These are phyloP conservation scores for Myotis findleyi DNA, from an alignment of 2,797 vertebrate genomes.

Conservation along the genomic window DNA sequence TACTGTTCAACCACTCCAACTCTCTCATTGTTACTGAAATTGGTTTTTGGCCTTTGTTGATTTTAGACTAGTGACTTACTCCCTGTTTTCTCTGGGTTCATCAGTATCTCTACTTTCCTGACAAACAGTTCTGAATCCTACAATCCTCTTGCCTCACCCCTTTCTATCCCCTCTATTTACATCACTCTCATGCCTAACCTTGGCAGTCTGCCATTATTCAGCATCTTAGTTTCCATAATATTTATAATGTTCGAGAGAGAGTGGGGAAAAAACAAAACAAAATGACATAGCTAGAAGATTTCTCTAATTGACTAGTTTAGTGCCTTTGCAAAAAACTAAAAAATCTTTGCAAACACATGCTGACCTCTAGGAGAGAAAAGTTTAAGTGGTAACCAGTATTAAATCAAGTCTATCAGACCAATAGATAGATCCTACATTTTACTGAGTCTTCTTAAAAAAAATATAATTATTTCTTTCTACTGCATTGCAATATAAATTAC, in stretches of 20 bases:
- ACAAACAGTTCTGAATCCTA: not conserved
- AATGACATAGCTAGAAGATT: not conserved
- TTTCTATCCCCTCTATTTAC: too few species aligned
- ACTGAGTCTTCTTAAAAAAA: not conserved
- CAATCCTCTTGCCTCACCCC: not conserved
- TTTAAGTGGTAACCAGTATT: not conserved
- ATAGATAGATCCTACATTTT: not conserved
- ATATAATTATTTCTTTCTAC: not conserved
- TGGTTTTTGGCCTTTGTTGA: not conserved
- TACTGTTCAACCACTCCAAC: not conserved
- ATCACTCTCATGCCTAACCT: not conserved
- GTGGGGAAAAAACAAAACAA: not conserved
- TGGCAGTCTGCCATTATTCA: not conserved
- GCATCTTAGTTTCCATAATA: not conserved
- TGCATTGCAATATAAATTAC: not conserved
- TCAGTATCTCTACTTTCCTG: not conserved
- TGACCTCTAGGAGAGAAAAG: not conserved
- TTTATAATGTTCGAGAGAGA: not conserved
- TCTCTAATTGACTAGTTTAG: not conserved
- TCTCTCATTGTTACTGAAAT: not conserved
- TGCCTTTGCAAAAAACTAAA: not conserved
- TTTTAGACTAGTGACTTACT: not conserved
- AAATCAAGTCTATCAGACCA: slow-evolving; percentile 1
- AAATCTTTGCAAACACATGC: not conserved
- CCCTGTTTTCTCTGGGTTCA: not conserved